Evolutionary conservation across 2,113 vertebrate species (phyloP).

Genomic region (Agapornis roseicollis): DNA sequence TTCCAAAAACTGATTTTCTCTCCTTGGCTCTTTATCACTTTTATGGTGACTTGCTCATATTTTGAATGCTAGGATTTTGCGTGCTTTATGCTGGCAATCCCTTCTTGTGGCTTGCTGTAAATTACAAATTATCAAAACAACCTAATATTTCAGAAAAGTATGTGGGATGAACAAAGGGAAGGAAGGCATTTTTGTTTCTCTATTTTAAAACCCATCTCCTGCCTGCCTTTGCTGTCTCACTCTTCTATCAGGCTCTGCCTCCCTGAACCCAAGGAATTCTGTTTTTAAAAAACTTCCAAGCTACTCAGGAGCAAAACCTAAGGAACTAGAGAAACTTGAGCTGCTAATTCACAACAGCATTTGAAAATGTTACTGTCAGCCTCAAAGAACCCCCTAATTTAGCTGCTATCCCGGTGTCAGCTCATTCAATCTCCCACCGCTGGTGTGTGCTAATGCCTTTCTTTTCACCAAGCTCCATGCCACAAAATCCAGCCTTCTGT

Average conservation of each 20-base stretch:
- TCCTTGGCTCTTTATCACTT: background rate
- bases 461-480: background rate
- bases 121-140: slow-evolving; percentile 22
- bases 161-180: background rate
- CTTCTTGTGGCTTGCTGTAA: background rate
- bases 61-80: background rate
- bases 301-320: background rate
- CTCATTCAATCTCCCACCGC: background rate
- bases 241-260: background rate
- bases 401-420: background rate
- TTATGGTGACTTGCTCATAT: background rate
- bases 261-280: rapidly evolving
- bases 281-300: background rate
- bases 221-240: background rate
- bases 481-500: background rate
- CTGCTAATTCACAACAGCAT: background rate
- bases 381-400: background rate
- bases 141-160: slow-evolving; percentile 20
- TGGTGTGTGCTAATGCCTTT: background rate
- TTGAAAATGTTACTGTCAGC: background rate
- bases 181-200: background rate
- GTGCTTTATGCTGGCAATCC: background rate
- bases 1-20: background rate
- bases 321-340: background rate
- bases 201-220: background rate